Evolutionary conservation across 2,888 invertebrate species (phyloP), one percentile per base, ranked within the genome.

Genomic region (Barypeithes pellucidus): DNA sequence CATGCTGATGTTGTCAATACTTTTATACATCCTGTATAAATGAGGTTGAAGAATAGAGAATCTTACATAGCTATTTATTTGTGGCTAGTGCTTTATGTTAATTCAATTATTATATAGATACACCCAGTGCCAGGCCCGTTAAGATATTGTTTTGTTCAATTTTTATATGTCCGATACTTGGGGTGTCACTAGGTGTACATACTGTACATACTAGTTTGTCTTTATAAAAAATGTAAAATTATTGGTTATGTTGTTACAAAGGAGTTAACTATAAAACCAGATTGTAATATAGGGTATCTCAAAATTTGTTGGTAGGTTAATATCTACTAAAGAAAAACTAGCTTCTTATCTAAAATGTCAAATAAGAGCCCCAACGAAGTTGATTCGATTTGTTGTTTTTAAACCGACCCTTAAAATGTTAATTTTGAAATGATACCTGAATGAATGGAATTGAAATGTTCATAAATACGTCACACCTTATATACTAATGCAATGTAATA

Each of bases 171-270:
- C 29, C 9, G 7, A 29, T 8, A 29, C 29, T 29, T 5, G 29
- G 29, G 29, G 9, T 29, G 29, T 29, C 29, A 29, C 29, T 29
- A 29, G 29, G 29, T 33, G 18, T 5, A 52, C 47, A 62, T 47
- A 67, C 14, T 75, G 71, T 75, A 75, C 39, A 71, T 75, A 75
- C 70, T 74, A 74, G 74, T 71, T 70, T 70, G 62, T 74, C 74
- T 74, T 63, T 74, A 71, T 71, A 59, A 67, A 76, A 76, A 77
- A 78, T 80, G 80, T 80, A 80, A 77, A 77, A 76, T 67, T 69
- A 79, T 77, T 77, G 76, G 75, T 62, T 75, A 78, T 67, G 76
- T 77, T 79, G 79, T 80, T 79, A 77, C 43, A 78, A 78, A 78
- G 29, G 7, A 29, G 75, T 78, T 77, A 75, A 72, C 76, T 59